Evolutionary conservation across 2,888 invertebrate species (phyloP), one percentile per base, ranked within the genome.

Genomic region (Cerceris ruficornis): DNA sequence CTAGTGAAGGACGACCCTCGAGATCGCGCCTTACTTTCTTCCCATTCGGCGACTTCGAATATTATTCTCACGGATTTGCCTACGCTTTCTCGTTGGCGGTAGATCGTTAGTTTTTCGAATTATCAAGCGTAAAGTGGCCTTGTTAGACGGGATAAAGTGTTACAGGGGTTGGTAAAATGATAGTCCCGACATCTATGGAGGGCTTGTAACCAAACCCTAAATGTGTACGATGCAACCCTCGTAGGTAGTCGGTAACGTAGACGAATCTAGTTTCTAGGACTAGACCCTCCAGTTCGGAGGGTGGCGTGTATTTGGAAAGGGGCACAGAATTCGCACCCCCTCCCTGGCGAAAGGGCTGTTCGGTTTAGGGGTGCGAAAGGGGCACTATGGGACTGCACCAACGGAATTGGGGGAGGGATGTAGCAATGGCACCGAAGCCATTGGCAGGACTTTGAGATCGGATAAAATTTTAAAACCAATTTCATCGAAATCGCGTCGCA

Each of bases 201-300:
- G 76, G 72, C 61, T 68, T 50, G 13, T 64, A 65, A 59, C 59
- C 69, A 77, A 77, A 78, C 70, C 75, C 82, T 71, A 61, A 62
- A 50, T 9, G 50, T 9, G 42, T 57, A 9, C 46, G 70, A 46
- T 57, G 28, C 28, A 28, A 28, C 28, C 62, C 54, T 59, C 15
- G 41, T 64, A 61, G 69, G 64, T 78, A 69, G 91, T 90, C 91
- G 91, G 89, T 90, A 91, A 88, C 80, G 86, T 84, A 91, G 91
- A 73, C 17, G 60, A 52, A 55, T 70, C 80, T 86, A 81, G 85
- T 86, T 66, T 69, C 82, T 85, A 83, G 69, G 46, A 67, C 84
- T 84, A 81, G 84, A 81, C 76, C 73, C 84, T 79, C 74, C 69
- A 68, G 69, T 57, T 54, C 69, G 59, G 62, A 28, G 59, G 15